Base-by-base conservation (phyloP, 2,888 invertebrate species). In the Papilio gigon region DNA sequence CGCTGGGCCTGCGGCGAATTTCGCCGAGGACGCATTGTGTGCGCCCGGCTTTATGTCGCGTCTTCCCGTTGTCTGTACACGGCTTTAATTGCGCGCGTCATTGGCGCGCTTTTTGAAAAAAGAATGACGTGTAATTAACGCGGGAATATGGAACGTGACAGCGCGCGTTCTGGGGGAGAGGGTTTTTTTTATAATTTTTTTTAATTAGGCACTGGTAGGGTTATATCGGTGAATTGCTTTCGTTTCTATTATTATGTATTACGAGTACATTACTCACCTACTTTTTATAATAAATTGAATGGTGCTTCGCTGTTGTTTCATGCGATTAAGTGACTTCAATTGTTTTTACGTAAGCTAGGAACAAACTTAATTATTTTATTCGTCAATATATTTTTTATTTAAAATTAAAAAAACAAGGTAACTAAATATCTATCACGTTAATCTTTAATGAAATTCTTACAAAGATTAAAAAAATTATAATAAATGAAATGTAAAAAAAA, bases 91-190 rank as follows among this genome's bases (percentile, higher is more conserved):
- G 91, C 88, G 87, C 90, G 88, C 90, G 91, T 92, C 91, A 91
- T 91, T 89, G 90, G 89, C 88, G 89, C 85, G 89, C 90, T 90
- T 90, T 91, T 90, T 90, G 84, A 90, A 92, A 92, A 91, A 92
- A 92, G 89, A 92, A 92, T 91, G 92, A 91, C 90, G 88, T 91
- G 91, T 91, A 92, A 92, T 92, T 91, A 91, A 90, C 89, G 90
- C 91, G 88, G 86, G 90, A 90, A 90, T 91, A 90, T 92, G 89
- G 88, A 90, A 90, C 92, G 91, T 92, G 91, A 91, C 91, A 87
- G 86, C 85, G 89, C 89, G 88, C 84, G 88, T 90, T 91, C 86
- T 88, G 87, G 88, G 90, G 90, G 90, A 84, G 90, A 84, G 87
- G 79, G 76, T 80, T 83, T 82, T 85, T n/a, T 86, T 86, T 86